Evolutionary conservation across 2,888 invertebrate species (phyloP), one percentile per base, ranked within the genome.

Genomic region (Drosophila vallismaia): DNA sequence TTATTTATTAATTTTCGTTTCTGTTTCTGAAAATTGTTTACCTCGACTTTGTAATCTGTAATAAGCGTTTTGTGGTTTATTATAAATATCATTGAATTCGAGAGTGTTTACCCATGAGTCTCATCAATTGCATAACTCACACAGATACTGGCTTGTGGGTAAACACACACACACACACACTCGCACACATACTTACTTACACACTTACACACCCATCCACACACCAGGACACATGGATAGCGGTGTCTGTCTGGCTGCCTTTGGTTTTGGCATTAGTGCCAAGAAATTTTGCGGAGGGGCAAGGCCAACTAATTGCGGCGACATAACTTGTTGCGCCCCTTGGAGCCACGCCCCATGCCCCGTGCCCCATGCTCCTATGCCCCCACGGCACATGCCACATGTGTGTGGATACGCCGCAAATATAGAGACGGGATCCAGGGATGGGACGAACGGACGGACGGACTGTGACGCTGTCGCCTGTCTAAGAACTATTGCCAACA

Each of bases 231-330:
- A 42, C 40, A 19, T 42, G 31, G 56, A 33, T 42, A 28, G 38
- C 33, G 52, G 59, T 51, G 42, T 66, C 56, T 52, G 85, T 62
- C 60, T 75, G 74, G 77, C 76, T 71, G 82, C 76, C 78, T 85
- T 77, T 62, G 77, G 84, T 86, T 85, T 84, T 84, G 87, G 84
- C 84, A 81, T 82, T 82, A 75, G 85, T 84, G 87, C 84, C 84
- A 84, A 84, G 84, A 84, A 84, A 84, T 84, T 84, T 79, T 68
- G 77, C 63, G 63, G 71, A 69, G 75, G 78, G 74, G 74, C 63
- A 74, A 73, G 82, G 82, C 72, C 85, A 79, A 84, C 84, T 84
- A 86, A 85, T 86, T 86, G 86, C 79, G 85, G 85, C 82, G 74
- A 75, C 79, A 81, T 77, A 86, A 83, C 82, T 86, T 83, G 82